Evolutionary conservation across 2,113 vertebrate genomes (phyloP), one percentile per base, ranked within the genome.

Genomic region (Castor canadensis): DNA sequence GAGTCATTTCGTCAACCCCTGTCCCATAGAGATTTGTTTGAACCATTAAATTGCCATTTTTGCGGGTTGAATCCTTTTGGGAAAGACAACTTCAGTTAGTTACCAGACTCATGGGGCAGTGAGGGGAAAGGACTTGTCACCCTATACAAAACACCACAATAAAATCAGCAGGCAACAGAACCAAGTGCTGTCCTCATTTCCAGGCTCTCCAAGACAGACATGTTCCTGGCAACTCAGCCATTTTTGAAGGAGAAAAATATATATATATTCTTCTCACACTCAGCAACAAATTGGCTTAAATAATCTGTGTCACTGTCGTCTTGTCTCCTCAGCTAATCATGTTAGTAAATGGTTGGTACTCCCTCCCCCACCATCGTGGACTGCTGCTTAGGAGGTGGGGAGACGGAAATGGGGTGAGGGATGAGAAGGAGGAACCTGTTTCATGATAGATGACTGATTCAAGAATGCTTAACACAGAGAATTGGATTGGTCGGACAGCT

Each of bases 261-360:
- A 82, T 9, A 32, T 1, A 75, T 45, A 0, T 20, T n/a, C 77
- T n/a, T 82, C 60, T 84, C 47, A 93, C 35, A 30, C 80, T 90
- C 69, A 47, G 80, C 87, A 76, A 66, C 58, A 86, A 90, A 97
- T 91, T 89, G 85, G 92, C 35, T 80, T 91, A 89, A 92, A 67
- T 91, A 45, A 89, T 80, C 77, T 80, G 38, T 54, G 6, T 43
- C 62, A 28, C 24, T 8, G 16, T 93, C 84, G n/a, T 91, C 90
- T 64, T 73, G 72, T 75, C 64, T 93, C 32, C 83, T 86, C 54
- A 4, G 52, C 97, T 96, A 92, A 86, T 94, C 76, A 67, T 30
- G 69, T 82, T 93, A 77, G 88, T 75, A 95, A 96, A 82, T 88
- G 92, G 66, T 82, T 91, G 56, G 28, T 67, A 43, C 28, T 24